Conservation (phyloP, 2,888 invertebrate species). For the Torymus texanus region DNA sequence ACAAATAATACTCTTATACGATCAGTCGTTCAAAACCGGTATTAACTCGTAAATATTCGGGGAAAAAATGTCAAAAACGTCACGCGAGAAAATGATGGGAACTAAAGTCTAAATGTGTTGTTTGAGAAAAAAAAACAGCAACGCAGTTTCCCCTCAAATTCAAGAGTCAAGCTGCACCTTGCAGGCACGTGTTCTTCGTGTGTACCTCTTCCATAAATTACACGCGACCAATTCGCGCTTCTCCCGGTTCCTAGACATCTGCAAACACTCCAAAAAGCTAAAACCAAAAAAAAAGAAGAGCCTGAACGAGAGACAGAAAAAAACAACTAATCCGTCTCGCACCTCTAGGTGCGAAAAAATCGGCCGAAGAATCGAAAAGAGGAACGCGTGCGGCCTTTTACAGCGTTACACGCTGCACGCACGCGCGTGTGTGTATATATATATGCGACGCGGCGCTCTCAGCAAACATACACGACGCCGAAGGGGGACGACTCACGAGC, state of each 20-base stretch:
- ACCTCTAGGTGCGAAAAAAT: conserved; percentile 32
- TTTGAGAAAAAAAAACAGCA: no score
- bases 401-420: not conserved
- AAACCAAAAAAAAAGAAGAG: conserved; percentile 21
- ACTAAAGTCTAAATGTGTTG: no score
- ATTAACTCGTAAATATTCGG: no score
- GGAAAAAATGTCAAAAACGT: no score
- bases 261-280: not conserved
- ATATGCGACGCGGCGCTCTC: no score
- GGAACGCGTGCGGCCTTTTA: not conserved
- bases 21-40: no score
- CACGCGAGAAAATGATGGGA: no score
- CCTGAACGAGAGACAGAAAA: conserved; percentile 12
- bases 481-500: no score
- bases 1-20: no score
- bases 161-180: not conserved
- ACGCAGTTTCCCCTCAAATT: not conserved
- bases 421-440: not conserved
- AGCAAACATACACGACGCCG: no score
- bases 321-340: not conserved
- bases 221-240: conserved; percentile 20
- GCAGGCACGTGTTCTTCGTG: conserved; percentile 42
- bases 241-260: not conserved
- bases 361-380: not conserved
- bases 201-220: conserved; percentile 62